phyloP scores from a whole-genome alignment of 2,888 invertebrate genomes.

The Capitulum mitella region DNA sequence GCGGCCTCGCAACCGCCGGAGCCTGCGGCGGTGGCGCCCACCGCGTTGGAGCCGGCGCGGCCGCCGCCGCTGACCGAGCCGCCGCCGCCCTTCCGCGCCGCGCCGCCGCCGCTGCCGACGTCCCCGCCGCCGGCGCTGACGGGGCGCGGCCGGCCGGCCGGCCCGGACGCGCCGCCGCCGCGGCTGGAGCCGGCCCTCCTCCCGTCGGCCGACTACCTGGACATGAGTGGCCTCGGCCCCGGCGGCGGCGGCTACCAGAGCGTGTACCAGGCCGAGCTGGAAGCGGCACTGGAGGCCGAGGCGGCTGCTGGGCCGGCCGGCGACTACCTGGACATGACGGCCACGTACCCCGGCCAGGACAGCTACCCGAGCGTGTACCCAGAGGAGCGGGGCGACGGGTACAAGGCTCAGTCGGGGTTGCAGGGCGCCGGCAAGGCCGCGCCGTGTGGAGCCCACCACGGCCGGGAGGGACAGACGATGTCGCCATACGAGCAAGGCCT shows the following conservation, averaged over 20 bases:
- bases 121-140: neutral
- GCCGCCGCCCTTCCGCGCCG: neutral
- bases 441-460: neutral
- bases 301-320: too few species aligned
- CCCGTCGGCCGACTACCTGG: neutral
- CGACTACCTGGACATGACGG: too few species aligned
- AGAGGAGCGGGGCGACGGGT: too few species aligned
- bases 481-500: neutral
- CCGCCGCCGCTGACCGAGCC: neutral
- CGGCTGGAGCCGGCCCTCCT: too few species aligned
- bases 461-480: neutral
- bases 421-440: constrained; percentile 38
- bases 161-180: neutral
- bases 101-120: neutral
- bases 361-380: too few species aligned
- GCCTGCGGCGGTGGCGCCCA: neutral
- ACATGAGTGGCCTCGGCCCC: neutral
- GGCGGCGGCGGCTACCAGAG: neutral
- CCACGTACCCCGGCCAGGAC: too few species aligned
- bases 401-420: too few species aligned
- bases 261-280: neutral
- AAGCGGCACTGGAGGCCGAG: constrained; percentile 33
- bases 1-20: neutral
- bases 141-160: neutral
- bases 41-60: neutral